Evolutionary conservation across 1,140 invertebrate species (phyloP).

Genomic region (Hylaeus volcanicus): DNA sequence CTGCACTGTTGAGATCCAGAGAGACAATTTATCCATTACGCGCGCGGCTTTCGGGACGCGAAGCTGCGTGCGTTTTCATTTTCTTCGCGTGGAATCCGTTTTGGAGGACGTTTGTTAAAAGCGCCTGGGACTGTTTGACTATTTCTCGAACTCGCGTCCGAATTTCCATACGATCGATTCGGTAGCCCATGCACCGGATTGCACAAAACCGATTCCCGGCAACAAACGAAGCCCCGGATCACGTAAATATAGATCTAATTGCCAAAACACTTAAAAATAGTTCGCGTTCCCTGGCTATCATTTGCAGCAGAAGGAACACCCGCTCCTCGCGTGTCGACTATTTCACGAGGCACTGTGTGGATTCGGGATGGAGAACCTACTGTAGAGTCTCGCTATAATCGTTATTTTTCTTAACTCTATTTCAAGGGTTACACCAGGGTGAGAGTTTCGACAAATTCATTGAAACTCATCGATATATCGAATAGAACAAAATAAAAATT

Average conservation of each 20-base stretch:
- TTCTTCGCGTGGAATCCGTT: background rate
- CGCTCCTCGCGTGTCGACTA: too few species aligned
- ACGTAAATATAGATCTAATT: background rate
- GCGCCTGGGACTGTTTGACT: too few species aligned
- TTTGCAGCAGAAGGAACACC: too few species aligned
- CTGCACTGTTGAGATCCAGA: background rate
- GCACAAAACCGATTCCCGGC: background rate
- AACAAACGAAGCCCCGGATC: background rate
- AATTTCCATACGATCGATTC: background rate
- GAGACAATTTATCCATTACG: slow-evolving; percentile 11
- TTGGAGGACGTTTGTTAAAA: background rate
- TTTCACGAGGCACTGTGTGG: too few species aligned
- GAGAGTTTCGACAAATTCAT: too few species aligned
- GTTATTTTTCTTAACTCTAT: too few species aligned
- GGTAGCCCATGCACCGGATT: background rate
- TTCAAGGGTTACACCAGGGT: too few species aligned
- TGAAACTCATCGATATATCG: too few species aligned
- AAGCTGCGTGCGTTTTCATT: background rate
- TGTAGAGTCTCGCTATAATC: too few species aligned
- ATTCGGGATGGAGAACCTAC: too few species aligned
- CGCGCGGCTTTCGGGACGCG: background rate
- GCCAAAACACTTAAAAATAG: background rate
- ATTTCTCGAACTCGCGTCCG: too few species aligned
- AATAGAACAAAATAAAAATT: too few species aligned
- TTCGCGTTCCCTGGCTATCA: background rate